These are phyloP conservation scores for Coryphaenoides rupestris DNA, from an alignment of 2,113 vertebrate species.

Conservation along the genomic window DNA sequence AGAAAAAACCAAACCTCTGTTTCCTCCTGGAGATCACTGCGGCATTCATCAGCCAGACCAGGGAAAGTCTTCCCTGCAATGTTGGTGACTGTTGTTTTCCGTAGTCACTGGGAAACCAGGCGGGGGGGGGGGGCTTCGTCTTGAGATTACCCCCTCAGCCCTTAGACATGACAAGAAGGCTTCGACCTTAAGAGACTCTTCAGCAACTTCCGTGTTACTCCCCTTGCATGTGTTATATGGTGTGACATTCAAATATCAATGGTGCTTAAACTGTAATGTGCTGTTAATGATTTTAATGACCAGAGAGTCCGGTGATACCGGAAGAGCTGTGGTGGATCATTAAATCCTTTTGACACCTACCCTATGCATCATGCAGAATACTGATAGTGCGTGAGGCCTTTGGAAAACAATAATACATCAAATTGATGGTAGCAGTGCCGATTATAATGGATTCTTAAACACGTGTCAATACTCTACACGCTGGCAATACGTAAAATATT, in stretches of 20 bases:
- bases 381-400: constrained; percentile 23
- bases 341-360: constrained; percentile 40
- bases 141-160: constrained; percentile 32
- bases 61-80: constrained; percentile 45
- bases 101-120: constrained; percentile 21
- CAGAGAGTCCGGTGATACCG: constrained; percentile 35
- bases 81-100: constrained; percentile 44
- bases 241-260: constrained; percentile 45
- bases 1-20: constrained; percentile 53
- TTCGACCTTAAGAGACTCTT: constrained; percentile 40
- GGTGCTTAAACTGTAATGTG: constrained; percentile 37
- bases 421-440: neutral
- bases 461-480: neutral
- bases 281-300: constrained; percentile 57
- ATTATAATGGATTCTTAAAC: constrained; percentile 9
- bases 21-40: constrained; percentile 42
- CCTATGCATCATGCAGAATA: constrained; percentile 41
- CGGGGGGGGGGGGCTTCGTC: too few species aligned
- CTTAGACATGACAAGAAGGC: constrained; percentile 35
- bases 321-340: constrained; percentile 40
- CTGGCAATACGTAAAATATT: constrained; percentile 1
- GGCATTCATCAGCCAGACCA: constrained; percentile 59
- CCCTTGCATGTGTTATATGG: constrained; percentile 38
- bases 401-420: constrained; percentile 26
- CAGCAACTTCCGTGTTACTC: constrained; percentile 38